Conservation (phyloP, 2,113 vertebrate species). For the Sula dactylatra region DNA sequence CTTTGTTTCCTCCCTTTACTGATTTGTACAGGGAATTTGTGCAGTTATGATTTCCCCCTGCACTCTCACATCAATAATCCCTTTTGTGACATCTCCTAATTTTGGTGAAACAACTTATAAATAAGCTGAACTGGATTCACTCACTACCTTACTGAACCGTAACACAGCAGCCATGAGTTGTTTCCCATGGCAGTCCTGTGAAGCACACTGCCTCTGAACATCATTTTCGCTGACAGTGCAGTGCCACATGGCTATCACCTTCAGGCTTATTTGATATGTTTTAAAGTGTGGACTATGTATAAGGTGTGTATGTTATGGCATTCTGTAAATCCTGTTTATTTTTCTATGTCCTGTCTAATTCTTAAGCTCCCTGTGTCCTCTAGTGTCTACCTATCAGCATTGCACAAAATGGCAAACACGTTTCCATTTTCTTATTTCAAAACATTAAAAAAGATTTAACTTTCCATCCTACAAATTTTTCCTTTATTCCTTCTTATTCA, state of each 20-base stretch:
- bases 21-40: background rate
- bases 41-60: background rate
- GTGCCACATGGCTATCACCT: background rate
- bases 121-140: background rate
- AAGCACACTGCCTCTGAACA: background rate
- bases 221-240: background rate
- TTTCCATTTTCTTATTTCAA: background rate
- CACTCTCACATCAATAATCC: background rate
- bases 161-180: background rate
- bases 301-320: background rate
- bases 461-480: background rate
- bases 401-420: background rate
- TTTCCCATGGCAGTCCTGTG: background rate
- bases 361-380: background rate
- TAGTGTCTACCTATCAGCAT: background rate
- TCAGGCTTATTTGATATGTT: background rate
- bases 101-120: background rate
- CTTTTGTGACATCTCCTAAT: background rate
- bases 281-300: background rate
- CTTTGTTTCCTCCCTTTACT: background rate
- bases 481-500: background rate
- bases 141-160: background rate
- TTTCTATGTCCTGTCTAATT: background rate
- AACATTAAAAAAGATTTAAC: background rate
- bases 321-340: background rate